phyloP scores from a whole-genome alignment of 2,888 invertebrate genomes.

The Leptinotarsa juncta region DNA sequence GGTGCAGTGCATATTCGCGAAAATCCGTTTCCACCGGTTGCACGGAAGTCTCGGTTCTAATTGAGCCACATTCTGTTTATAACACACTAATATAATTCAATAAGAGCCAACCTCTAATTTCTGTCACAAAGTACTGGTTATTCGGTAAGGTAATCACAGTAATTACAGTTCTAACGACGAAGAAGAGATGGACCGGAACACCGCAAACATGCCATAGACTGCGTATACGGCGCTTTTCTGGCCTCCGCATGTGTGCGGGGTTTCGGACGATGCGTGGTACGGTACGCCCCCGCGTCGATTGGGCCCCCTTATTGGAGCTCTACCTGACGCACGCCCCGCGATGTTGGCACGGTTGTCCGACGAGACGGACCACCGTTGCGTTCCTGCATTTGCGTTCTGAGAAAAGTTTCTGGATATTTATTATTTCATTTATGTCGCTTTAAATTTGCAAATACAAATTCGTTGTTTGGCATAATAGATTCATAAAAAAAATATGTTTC shows the following conservation, averaged over 20 bases:
- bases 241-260: slow-evolving; percentile 32
- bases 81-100: slow-evolving; percentile 56
- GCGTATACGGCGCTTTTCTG: slow-evolving; percentile 38
- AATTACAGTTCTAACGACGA: slow-evolving; percentile 50
- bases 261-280: slow-evolving; percentile 51
- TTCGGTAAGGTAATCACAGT: slow-evolving; percentile 57
- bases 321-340: slow-evolving; percentile 54
- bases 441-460: no score
- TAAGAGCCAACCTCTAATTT: slow-evolving; percentile 57
- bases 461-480: no score
- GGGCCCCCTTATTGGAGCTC: slow-evolving; percentile 55
- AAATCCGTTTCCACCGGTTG: slow-evolving; percentile 32
- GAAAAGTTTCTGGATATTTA: no score
- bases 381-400: background rate
- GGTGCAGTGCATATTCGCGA: slow-evolving; percentile 60
- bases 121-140: slow-evolving; percentile 58
- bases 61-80: slow-evolving; percentile 45
- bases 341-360: slow-evolving; percentile 34
- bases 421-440: no score
- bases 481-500: no score
- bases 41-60: slow-evolving; percentile 25
- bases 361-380: slow-evolving; percentile 25
- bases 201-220: slow-evolving; percentile 42
- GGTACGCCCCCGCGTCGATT: slow-evolving; percentile 52
- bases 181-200: slow-evolving; percentile 40